These are phyloP conservation scores for Palythoa heliodiscus DNA, from an alignment of 92 coral and sea anemone species.

Conservation along the genomic window DNA sequence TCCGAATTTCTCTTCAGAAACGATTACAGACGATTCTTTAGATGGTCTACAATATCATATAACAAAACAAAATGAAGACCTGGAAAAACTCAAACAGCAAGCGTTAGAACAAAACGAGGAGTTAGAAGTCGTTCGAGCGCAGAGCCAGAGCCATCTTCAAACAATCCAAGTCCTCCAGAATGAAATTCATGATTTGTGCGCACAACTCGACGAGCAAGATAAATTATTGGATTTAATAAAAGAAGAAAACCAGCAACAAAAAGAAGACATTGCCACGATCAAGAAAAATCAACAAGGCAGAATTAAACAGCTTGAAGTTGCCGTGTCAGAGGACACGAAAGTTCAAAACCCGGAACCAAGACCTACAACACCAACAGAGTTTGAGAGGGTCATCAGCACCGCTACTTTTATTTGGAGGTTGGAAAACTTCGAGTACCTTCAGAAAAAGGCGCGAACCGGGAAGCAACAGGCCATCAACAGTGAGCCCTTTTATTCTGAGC, in stretches of 20 bases:
- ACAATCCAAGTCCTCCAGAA: background rate
- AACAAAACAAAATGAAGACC: constrained; percentile 30
- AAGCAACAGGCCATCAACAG: constrained; percentile 74
- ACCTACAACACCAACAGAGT: background rate
- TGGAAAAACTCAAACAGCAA: constrained; percentile 30
- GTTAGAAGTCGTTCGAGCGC: background rate
- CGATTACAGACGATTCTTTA: background rate
- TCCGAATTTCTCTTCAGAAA: background rate
- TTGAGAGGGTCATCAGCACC: background rate
- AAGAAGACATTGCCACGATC: constrained; percentile 11
- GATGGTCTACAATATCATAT: background rate
- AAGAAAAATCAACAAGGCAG: constrained; percentile 1
- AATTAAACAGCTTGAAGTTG: constrained; percentile 18
- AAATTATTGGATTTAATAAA: background rate
- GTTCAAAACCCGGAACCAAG: background rate
- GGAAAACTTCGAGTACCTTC: constrained; percentile 9
- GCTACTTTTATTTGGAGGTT: constrained; percentile 30
- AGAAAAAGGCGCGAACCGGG: constrained; percentile 35
- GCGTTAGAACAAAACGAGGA: background rate
- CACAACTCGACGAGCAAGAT: constrained; percentile 31
- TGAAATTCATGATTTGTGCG: background rate
- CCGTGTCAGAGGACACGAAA: background rate
- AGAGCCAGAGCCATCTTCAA: background rate
- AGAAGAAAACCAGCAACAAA: constrained; percentile 10
- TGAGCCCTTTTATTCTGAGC: constrained; percentile 81